Conservation (phyloP, 2,113 vertebrate species). For the Smithornis capensis region DNA sequence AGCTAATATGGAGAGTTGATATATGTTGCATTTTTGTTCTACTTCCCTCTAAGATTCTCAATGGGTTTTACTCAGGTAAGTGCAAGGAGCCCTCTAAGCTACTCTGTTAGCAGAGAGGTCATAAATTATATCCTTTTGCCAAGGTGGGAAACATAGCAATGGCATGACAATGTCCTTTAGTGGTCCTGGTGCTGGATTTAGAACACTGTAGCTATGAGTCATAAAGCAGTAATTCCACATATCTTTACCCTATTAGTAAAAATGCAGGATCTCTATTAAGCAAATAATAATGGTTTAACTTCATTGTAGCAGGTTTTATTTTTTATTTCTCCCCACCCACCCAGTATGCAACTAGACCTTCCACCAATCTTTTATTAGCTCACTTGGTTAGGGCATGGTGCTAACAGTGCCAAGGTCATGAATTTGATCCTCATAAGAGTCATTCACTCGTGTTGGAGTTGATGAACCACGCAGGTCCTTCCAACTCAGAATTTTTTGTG, state of each 20-base stretch:
- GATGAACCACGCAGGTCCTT: not conserved
- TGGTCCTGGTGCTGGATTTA: not conserved
- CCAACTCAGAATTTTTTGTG: not conserved
- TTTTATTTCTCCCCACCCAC: not conserved
- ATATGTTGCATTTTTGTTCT: conserved; percentile 21
- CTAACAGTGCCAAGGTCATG: not conserved
- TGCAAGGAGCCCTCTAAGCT: not conserved
- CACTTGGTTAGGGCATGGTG: not conserved
- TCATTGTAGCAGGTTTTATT: not conserved
- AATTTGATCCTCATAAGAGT: too few relatives aligned
- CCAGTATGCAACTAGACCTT: not conserved
- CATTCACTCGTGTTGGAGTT: not conserved
- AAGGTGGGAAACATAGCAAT: not conserved
- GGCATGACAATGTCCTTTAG: not conserved
- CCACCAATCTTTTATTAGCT: not conserved
- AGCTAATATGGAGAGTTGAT: not conserved
- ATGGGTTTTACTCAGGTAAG: not conserved
- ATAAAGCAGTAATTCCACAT: not conserved
- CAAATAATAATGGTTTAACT: not conserved
- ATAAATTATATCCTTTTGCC: not conserved
- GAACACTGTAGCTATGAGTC: not conserved
- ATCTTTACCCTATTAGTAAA: not conserved
- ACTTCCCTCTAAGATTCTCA: not conserved
- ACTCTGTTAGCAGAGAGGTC: not conserved
- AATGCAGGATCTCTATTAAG: fast-evolving